Base-by-base conservation (phyloP, 2,888 invertebrate genomes). In the Torymus texanus region DNA sequence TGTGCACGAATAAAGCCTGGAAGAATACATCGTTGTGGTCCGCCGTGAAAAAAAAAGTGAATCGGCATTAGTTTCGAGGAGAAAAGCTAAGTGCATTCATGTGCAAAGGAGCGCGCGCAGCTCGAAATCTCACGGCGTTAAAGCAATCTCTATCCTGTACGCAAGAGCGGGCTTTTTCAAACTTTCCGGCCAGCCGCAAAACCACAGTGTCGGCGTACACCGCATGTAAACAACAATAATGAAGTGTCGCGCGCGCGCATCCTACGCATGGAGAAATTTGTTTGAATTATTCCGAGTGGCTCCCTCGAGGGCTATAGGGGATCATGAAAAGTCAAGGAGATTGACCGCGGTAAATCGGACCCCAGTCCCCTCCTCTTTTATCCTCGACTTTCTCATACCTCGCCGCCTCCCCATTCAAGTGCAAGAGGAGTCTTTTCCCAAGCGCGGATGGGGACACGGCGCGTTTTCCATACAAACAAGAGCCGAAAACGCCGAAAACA, bases 271-370 rank as follows among this genome's bases (percentile, higher is more conserved):
- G 51, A 65, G 18, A 65, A 65, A 50, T 65, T 50, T 41, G 16
- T 51, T 29, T 41, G 8, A 12, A 41, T 41, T 41, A 41, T 41
- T 41, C 41, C 41, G 65, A n/a, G 5, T 1, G 50, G 8, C 50
- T 62, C 55, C 55, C 4, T n/a, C 55, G n/a, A 56, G 14, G 55
- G n/a, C 3, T 5, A 14, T n/a, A 16, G 50, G 11, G 16, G 14
- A 67, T 55, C 56, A 8, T 74, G 50, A 50, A 56, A 50, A 56
- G 65, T 56, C 74, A 75, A 75, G 58, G 66, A 75, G 74, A 75
- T 75, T 74, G 53, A 5, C 61, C 51, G 50, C 50, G 61, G 16
- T 53, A 51, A 61, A 53, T 62, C 50, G 59, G 29, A 51, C 21
- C 21, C 53, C 41, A 5, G 41, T 16, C 41, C 13, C 4, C 21